Base-by-base conservation (phyloP, 1,140 invertebrate species). In the Meloidogyne hapla region DNA sequence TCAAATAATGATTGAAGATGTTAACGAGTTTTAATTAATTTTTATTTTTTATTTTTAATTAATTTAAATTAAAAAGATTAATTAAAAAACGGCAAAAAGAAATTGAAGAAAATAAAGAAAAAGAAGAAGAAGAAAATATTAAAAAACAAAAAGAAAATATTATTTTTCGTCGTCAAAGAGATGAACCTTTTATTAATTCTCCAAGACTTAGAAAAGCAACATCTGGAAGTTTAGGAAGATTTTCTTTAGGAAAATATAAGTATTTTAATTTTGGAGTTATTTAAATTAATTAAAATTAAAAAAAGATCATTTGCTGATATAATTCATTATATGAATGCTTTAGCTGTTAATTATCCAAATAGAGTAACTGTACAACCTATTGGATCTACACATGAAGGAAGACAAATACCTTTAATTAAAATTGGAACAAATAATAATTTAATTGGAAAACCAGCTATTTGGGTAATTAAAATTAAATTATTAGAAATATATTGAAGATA, bases 391-490 rank as follows among this genome's bases (percentile, higher is more conserved):
- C 85, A 86, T 76, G 85, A 86, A 78, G 85, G 85, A 28, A 25
- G 85, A 33, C 85, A 86, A 73, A 87, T 86, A 64, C 84, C 85
- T 42, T 48, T 86, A 40, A 86, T 86, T 56, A 87, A 74, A 76
- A 63, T 76, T 62, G 70, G 56, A 26, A 76, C 70, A n/a, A 45
- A 69, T 69, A 56, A 40, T 69, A 40, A 69, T 69, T 40, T 56
- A 56, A 56, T 56, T n/a, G 56, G 12, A 18, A 86, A 86, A 68
- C 85, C 84, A 1, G 85, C 83, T 15, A 86, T 86, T 73, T 81
- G 79, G 65, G 28, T 38, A 21, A 66, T 4, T 8, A n/a, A n/a
- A n/a, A n/a, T n/a, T n/a, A n/a, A n/a, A n/a, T n/a, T n/a, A n/a
- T n/a, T n/a, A n/a, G n/a, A n/a, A n/a, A n/a, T n/a, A n/a, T n/a